Evolutionary conservation across 2,888 invertebrate genomes (phyloP), one percentile per base, ranked within the genome.

Genomic region (Drymonia ruficornis): DNA sequence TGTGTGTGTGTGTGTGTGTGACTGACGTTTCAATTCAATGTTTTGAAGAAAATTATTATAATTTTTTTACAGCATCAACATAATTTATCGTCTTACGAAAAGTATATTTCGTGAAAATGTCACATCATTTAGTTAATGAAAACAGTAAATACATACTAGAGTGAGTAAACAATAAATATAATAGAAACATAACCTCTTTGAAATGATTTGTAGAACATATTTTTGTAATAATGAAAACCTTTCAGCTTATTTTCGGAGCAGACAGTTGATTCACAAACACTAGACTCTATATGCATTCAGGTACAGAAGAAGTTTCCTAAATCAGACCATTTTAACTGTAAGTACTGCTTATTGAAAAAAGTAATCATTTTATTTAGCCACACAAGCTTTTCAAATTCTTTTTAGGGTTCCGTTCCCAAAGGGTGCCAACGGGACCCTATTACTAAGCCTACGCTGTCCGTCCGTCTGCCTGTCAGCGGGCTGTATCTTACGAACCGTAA

Each of bases 281-380:
- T 98, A 78, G 98, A 98, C 74, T 93, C 94, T 45, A 93, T 98
- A 72, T 95, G 96, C 50, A 93, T 94, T 67, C 96, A 96, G 77
- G 93, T 97, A 43, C 96, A 96, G 78, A 96, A 96, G 79, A 94
- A 95, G 68, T 97, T 98, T 82, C 94, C 95, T 19, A 95, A 95
- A 81, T 94, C 95, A 51, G 97, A 97, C 74, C 95, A 96, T 81
- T 97, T 96, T 78, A 97, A 96, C 89, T 90, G 95, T 95, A 81
- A 86, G 89, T 91, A 70, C 16, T 46, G 23, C 23, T 12, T 23
- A 23, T 23, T 2, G 23, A 23, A 23, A 23, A 23, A 23, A 23
- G n/a, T n/a, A n/a, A n/a, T n/a, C n/a, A n/a, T n/a, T n/a, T n/a
- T n/a, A n/a, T n/a, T n/a, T n/a, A n/a, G n/a, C n/a, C n/a, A n/a